Conservation (phyloP, 2,113 vertebrate species). For the Macrotis lagotis region DNA sequence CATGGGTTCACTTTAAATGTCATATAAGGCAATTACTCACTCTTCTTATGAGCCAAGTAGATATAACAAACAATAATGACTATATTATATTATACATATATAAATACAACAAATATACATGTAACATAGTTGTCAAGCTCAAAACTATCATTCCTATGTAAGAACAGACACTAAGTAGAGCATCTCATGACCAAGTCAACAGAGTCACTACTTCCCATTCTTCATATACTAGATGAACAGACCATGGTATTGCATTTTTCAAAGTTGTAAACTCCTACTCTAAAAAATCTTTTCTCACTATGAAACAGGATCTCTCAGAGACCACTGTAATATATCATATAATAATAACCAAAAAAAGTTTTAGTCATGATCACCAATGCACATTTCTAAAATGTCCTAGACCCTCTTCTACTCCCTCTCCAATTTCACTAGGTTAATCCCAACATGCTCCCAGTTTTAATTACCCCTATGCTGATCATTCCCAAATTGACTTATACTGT, state of each 20-base stretch:
- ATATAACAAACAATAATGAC: too few species aligned
- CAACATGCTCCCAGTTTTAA: background rate
- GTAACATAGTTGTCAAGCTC: background rate
- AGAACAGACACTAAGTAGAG: background rate
- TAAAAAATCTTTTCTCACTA: background rate
- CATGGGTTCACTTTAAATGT: background rate
- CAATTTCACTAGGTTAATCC: background rate
- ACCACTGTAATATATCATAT: background rate
- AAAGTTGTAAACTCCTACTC: background rate
- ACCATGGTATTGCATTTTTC: background rate
- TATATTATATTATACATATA: too few species aligned
- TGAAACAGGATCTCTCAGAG: background rate
- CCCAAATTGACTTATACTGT: background rate
- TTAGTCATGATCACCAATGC: background rate
- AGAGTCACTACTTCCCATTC: background rate
- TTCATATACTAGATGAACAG: background rate
- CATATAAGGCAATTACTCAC: background rate
- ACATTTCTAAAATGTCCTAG: background rate
- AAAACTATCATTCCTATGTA: background rate
- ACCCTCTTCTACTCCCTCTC: background rate
- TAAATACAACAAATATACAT: background rate
- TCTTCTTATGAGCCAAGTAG: background rate
- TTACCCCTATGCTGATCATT: background rate
- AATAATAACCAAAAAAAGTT: background rate
- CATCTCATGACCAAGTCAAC: background rate